These are phyloP conservation scores for Esox niger DNA, from an alignment of 2,113 vertebrate genomes.

Conservation along the genomic window DNA sequence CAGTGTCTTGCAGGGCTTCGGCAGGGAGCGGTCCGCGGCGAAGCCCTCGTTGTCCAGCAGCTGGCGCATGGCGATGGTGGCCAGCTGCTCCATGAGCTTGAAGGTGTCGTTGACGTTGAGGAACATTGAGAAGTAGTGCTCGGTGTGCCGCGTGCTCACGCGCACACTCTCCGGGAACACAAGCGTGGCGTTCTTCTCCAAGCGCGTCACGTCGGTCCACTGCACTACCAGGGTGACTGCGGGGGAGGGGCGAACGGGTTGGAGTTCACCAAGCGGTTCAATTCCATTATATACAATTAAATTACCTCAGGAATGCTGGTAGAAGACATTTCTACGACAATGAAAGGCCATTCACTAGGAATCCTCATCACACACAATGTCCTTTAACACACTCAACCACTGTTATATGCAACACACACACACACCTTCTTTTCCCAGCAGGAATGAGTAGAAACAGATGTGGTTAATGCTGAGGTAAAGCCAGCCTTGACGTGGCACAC, in stretches of 20 bases:
- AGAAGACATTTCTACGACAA: too few relatives aligned
- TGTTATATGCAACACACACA: background rate
- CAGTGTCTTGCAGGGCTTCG: slow-evolving; percentile 81
- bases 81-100: slow-evolving; percentile 96
- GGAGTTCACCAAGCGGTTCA: background rate
- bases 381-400: too few relatives aligned
- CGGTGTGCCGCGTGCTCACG: slow-evolving; percentile 84
- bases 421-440: slow-evolving; percentile 93
- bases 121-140: slow-evolving; percentile 98
- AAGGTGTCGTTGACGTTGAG: slow-evolving; percentile 94
- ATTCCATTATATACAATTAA: background rate
- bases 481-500: slow-evolving; percentile 95
- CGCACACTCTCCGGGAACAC: slow-evolving; percentile 93
- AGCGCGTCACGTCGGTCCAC: slow-evolving; percentile 92
- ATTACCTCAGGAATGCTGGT: background rate
- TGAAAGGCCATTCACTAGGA: too few relatives aligned
- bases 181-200: slow-evolving; percentile 92
- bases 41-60: slow-evolving; percentile 89
- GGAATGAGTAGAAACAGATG: slow-evolving; percentile 96
- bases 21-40: slow-evolving; percentile 81
- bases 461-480: slow-evolving; percentile 95
- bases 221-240: slow-evolving; percentile 90
- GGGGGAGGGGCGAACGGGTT: background rate
- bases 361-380: too few relatives aligned
- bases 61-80: slow-evolving; percentile 93